Percentiles rank a stretch among this genome's conserved stretches.
These are phyloP conservation scores for Pedicia rivosa DNA, from an alignment of 2,888 invertebrate species.

Conservation along the genomic window DNA sequence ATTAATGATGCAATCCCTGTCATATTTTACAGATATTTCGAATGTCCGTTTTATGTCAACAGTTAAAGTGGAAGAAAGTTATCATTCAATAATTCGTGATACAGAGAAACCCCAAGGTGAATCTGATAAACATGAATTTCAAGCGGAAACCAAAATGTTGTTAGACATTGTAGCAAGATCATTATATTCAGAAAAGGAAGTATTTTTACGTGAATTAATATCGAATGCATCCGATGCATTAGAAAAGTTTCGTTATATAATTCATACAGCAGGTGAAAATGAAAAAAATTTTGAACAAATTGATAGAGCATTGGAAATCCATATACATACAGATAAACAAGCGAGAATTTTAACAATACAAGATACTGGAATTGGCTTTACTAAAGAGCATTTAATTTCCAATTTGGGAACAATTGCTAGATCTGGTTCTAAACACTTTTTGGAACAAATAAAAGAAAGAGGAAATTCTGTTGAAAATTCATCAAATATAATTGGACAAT, in stretches of 20 bases:
- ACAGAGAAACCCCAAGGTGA: conserved; percentile 18
- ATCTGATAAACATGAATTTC: conserved; percentile 70
- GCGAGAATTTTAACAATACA: conserved; percentile 70
- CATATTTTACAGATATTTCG: too few species aligned
- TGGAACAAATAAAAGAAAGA: conserved; percentile 65
- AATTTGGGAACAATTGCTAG: conserved; percentile 92
- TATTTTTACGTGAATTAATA: conserved; percentile 88
- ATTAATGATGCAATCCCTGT: too few species aligned
- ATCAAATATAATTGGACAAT: conserved; percentile 84
- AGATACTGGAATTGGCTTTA: conserved; percentile 94
- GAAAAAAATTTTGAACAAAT: conserved; percentile 35
- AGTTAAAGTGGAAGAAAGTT: conserved; percentile 8
- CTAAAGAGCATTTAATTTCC: conserved; percentile 72
- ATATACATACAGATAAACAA: conserved; percentile 75
- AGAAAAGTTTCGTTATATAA: conserved; percentile 78
- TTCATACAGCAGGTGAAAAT: conserved; percentile 35
- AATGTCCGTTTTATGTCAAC: neutral
- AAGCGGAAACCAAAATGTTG: conserved; percentile 91
- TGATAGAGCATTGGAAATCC: conserved; percentile 67
- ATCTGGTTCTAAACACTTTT: conserved; percentile 87
- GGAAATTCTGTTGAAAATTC: conserved; percentile 41
- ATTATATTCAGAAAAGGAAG: conserved; percentile 94
- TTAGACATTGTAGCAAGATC: conserved; percentile 95
- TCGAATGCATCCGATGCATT: conserved; percentile 96
- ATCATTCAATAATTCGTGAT: conserved; percentile 18